These are phyloP conservation scores for Glaucomys volans DNA, from an alignment of 2,113 vertebrate species.

Conservation along the genomic window DNA sequence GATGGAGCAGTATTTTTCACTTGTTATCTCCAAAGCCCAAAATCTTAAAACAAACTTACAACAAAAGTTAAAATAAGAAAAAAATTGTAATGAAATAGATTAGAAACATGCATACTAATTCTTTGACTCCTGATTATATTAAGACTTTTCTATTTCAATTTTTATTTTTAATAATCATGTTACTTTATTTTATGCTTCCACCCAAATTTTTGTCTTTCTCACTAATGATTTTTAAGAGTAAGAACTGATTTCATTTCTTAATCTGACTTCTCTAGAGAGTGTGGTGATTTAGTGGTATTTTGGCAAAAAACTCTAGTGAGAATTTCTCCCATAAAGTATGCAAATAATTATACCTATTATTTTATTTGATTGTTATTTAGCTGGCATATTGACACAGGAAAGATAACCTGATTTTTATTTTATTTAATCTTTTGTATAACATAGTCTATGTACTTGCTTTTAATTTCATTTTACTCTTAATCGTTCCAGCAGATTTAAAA, in stretches of 20 bases:
- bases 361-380: background rate
- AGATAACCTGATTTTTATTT: slow-evolving; percentile 30
- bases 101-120: background rate
- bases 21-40: background rate
- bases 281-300: background rate
- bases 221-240: background rate
- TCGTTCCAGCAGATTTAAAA: slow-evolving; percentile 67
- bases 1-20: background rate
- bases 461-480: slow-evolving; percentile 40
- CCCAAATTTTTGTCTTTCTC: background rate
- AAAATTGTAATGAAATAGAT: background rate
- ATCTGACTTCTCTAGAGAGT: background rate
- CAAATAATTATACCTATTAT: background rate
- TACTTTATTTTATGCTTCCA: background rate
- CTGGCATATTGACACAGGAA: background rate
- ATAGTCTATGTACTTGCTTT: background rate
- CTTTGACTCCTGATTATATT: background rate
- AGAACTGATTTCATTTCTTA: background rate
- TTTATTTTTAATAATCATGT: background rate
- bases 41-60: background rate
- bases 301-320: background rate
- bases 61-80: background rate
- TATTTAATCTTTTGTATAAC: background rate
- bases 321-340: background rate
- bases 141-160: background rate